These are phyloP conservation scores for Dryas iulia DNA, from an alignment of 1,140 invertebrate species.

Conservation along the genomic window DNA sequence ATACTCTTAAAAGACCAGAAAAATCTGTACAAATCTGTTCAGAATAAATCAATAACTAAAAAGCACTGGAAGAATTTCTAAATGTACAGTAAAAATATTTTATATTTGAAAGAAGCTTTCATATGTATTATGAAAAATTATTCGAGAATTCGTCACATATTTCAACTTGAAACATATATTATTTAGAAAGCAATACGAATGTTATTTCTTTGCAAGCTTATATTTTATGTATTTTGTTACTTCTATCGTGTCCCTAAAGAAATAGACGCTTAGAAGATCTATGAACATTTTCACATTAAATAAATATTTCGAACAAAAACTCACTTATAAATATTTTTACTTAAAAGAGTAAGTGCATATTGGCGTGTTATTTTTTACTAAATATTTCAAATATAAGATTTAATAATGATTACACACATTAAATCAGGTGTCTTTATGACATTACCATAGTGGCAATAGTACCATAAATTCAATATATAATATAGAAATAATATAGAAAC, in stretches of 20 bases:
- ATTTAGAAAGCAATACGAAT: conserved; percentile 12
- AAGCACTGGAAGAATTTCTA: too few relatives aligned
- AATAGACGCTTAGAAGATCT: background rate
- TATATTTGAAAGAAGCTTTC: background rate
- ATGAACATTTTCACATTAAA: background rate
- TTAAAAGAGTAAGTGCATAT: too few relatives aligned
- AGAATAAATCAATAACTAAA: too few relatives aligned
- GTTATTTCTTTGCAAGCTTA: conserved; percentile 10
- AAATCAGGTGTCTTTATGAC: too few relatives aligned
- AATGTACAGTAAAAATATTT: background rate
- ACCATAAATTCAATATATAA: too few relatives aligned
- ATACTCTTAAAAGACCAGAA: too few relatives aligned
- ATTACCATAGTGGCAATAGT: too few relatives aligned
- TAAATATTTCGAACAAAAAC: background rate
- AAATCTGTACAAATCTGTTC: too few relatives aligned
- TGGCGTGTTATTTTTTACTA: too few relatives aligned
- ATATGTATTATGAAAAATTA: background rate
- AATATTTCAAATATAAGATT: too few relatives aligned
- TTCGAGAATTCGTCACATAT: background rate
- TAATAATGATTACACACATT: too few relatives aligned
- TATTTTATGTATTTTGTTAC: conserved; percentile 9
- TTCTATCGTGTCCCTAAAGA: conserved; percentile 2
- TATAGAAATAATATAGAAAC: too few relatives aligned
- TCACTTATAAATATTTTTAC: background rate
- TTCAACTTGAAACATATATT: conserved; percentile 3